Conservation (phyloP, 1,140 invertebrate species). For the Frieseomelitta varia region DNA sequence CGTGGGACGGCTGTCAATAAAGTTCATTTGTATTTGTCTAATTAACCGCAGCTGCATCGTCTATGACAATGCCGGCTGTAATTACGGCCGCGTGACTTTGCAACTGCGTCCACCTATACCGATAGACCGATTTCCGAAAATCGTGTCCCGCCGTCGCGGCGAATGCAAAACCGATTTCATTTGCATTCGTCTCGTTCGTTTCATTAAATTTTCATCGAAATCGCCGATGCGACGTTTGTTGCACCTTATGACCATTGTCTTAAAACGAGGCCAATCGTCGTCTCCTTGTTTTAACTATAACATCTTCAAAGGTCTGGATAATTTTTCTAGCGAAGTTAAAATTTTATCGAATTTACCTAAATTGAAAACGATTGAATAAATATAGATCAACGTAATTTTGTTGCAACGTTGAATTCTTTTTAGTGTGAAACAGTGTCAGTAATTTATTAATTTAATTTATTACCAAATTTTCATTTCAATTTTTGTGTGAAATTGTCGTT, state of each 20-base stretch:
- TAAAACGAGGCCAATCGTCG: too few relatives aligned
- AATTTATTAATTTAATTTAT: too few relatives aligned
- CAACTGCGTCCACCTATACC: conserved; percentile 6
- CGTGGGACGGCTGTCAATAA: conserved; percentile 42
- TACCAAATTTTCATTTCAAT: too few relatives aligned
- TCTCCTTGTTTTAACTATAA: too few relatives aligned
- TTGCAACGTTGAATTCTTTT: too few relatives aligned
- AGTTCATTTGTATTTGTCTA: conserved; percentile 62
- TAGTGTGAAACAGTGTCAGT: too few relatives aligned
- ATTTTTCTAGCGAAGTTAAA: too few relatives aligned
- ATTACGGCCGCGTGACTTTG: conserved; percentile 43
- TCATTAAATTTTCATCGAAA: not conserved
- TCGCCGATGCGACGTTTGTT: not conserved
- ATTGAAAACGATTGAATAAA: too few relatives aligned
- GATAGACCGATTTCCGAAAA: not conserved
- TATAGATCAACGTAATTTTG: too few relatives aligned
- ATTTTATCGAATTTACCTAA: too few relatives aligned
- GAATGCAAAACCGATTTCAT: not conserved
- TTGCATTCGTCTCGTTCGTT: not conserved
- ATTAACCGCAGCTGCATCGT: conserved; percentile 56
- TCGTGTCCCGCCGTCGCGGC: not conserved
- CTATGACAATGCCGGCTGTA: conserved; percentile 35
- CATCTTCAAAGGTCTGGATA: too few relatives aligned
- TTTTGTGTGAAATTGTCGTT: too few relatives aligned
- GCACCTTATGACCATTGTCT: not conserved